These are phyloP conservation scores for Hirtodrosophila alboralis DNA, from an alignment of 2,888 invertebrate species.

Conservation along the genomic window DNA sequence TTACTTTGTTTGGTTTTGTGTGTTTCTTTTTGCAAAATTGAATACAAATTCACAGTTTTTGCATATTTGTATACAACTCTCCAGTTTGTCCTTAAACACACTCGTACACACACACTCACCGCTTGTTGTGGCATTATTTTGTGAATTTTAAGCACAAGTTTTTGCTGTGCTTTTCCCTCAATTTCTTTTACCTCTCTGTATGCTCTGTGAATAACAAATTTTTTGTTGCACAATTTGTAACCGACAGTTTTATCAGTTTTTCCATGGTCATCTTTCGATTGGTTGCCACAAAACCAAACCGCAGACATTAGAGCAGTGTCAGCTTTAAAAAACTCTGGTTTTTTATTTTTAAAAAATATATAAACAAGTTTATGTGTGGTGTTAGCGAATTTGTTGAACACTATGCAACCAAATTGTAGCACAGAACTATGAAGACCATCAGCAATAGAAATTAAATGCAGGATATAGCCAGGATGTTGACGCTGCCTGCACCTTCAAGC, in stretches of 20 bases:
- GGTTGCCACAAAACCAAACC: constrained; percentile 26
- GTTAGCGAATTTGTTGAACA: constrained; percentile 8
- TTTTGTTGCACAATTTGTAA: constrained; percentile 48
- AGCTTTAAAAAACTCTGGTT: constrained; percentile 45
- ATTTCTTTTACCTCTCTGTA: constrained; percentile 26
- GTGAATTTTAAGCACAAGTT: constrained; percentile 49
- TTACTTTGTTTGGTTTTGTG: constrained; percentile 50
- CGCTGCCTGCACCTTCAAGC: constrained; percentile 28
- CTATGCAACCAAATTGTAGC: constrained; percentile 5
- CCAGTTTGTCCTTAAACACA: constrained; percentile 24
- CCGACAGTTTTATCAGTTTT: constrained; percentile 13
- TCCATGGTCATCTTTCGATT: constrained; percentile 8
- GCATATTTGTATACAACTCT: constrained; percentile 59
- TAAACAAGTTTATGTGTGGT: constrained; percentile 25
- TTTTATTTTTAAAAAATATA: too few species aligned
- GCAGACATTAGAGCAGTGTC: constrained; percentile 45
- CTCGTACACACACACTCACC: constrained; percentile 5
- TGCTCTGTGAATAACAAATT: constrained; percentile 37
- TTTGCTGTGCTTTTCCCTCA: constrained; percentile 10
- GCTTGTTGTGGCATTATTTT: constrained; percentile 35
- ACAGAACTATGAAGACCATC: constrained; percentile 5
- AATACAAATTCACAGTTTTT: constrained; percentile 70
- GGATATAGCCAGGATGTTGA: constrained; percentile 22
- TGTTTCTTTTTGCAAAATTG: constrained; percentile 56
- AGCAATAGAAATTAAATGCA: constrained; percentile 35